Evolutionary conservation across 2,797 vertebrate genomes (phyloP), one percentile per base, ranked within the genome.

Genomic region (Sibirionetta formosa): DNA sequence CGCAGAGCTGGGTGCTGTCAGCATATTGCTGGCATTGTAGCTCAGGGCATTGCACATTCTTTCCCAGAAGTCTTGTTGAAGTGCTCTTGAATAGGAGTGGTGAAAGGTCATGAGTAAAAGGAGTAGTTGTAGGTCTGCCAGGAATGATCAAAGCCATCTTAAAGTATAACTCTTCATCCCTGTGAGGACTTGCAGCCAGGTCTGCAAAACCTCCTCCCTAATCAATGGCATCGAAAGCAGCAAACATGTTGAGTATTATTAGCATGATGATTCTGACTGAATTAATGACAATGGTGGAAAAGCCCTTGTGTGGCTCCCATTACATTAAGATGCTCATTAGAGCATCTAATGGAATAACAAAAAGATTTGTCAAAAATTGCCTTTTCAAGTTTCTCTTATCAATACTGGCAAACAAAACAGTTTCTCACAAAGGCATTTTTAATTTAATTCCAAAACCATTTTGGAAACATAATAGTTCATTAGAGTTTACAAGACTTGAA

Each of bases 31-130:
- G 79, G 16, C 89, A 46, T 88, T 88, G 91, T 83, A 81, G 79
- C 71, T 93, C 79, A 88, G 86, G 84, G 69, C 79, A 86, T 8
- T 65, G 79, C 72, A 56, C 69, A 56, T 83, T 90, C 84, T 86
- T 91, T 91, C 91, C 82, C 91, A 92, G 75, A 88, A 89, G 84
- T 81, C 93, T 69, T 86, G 57, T 53, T 83, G 94, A 63, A 91
- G 79, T 68, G 81, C 65, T 90, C 86, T 87, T 93, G 82, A 97
- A 92, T 83, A 72, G 72, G 40, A 73, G 75, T n/a, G 69, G 79
- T 75, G 76, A 95, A 93, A 95, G 91, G 92, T 92, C 82, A 5
- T 9, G 56, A 87, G 61, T 46, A 75, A 86, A 91, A 81, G 72
- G 54, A 86, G 76, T 42, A 91, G 80, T 54, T 94, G 73, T 56